Evolutionary conservation across 1,140 invertebrate genomes (phyloP).

Genomic region (Procambarus virginalis): DNA sequence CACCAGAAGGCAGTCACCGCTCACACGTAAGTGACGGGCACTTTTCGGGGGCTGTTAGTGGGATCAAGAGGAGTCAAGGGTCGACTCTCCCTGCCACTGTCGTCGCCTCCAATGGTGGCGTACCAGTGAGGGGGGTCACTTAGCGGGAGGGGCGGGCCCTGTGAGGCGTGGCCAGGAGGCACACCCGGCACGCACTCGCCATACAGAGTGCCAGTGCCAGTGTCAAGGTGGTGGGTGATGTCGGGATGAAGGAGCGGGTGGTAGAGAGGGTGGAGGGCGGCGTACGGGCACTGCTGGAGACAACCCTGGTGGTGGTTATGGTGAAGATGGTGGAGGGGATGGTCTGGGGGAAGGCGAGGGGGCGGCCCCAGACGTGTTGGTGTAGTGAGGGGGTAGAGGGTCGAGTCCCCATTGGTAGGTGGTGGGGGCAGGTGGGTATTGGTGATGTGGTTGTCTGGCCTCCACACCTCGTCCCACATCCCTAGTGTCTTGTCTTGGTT

Average conservation of each 20-base stretch:
- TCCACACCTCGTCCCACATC: slow-evolving; percentile 37
- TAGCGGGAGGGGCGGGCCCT: slow-evolving; percentile 31
- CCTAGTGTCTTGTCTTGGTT: slow-evolving; percentile 27
- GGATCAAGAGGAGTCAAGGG: slow-evolving; percentile 32
- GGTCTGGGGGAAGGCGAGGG: slow-evolving; percentile 56
- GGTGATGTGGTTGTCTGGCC: slow-evolving; percentile 26
- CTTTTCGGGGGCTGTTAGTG: slow-evolving; percentile 40
- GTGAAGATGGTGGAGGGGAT: slow-evolving; percentile 46
- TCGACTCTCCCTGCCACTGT: slow-evolving; percentile 40
- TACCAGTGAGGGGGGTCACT: slow-evolving; percentile 56
- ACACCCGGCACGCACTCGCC: background rate
- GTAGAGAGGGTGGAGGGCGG: slow-evolving; percentile 52
- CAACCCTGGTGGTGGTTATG: slow-evolving; percentile 49
- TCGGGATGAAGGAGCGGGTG: slow-evolving; percentile 50
- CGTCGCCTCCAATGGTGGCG: slow-evolving; percentile 36
- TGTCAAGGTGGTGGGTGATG: background rate
- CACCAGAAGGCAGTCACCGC: background rate
- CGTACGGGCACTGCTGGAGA: slow-evolving; percentile 56
- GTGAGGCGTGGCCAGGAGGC: slow-evolving; percentile 2
- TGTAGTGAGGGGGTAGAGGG: slow-evolving; percentile 7
- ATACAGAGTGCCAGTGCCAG: slow-evolving; percentile 14
- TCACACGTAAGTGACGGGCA: slow-evolving; percentile 58
- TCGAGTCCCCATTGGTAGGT: slow-evolving; percentile 28
- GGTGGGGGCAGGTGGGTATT: slow-evolving; percentile 34
- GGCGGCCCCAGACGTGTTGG: slow-evolving; percentile 24